Evolutionary conservation across 2,888 invertebrate species (phyloP).

Genomic region (Drosophila buzzatii): DNA sequence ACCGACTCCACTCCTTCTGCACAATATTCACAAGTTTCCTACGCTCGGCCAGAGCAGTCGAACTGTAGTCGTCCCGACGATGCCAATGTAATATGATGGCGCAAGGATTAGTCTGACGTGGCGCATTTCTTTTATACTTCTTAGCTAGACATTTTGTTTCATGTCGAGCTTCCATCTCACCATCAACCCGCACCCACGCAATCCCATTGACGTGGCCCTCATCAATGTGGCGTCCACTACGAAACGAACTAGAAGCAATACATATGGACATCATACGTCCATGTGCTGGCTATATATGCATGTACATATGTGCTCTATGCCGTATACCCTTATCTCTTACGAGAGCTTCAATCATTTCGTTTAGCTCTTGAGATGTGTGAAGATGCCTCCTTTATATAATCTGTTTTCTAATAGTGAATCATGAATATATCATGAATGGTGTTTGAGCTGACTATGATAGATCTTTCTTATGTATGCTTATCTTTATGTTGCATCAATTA

Average conservation of each 20-base stretch:
- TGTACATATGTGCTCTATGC: conserved; percentile 3
- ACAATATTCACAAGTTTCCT: conserved; percentile 82
- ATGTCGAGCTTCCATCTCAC: conserved; percentile 54
- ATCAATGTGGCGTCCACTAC: conserved; percentile 54
- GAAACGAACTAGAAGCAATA: conserved; percentile 30
- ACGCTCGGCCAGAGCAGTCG: conserved; percentile 46
- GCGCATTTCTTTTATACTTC: conserved; percentile 72
- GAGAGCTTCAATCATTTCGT: neutral
- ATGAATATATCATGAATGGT: neutral
- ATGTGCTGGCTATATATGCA: conserved; percentile 11
- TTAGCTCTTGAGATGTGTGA: neutral
- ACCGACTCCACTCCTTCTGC: conserved; percentile 11
- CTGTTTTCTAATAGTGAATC: neutral
- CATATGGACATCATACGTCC: conserved; percentile 42
- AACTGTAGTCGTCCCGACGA: conserved; percentile 28
- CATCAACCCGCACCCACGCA: neutral
- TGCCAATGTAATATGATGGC: conserved; percentile 76
- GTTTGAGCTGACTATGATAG: neutral
- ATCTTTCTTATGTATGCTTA: neutral
- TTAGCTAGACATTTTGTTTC: conserved; percentile 76
- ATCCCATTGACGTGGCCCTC: conserved; percentile 52
- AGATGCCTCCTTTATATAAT: neutral
- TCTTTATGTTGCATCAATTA: neutral
- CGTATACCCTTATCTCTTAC: conserved; percentile 24
- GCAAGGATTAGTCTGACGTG: conserved; percentile 83